phyloP scores from a whole-genome alignment of 2,888 invertebrate genomes.

The Hyppa rectilinea region DNA sequence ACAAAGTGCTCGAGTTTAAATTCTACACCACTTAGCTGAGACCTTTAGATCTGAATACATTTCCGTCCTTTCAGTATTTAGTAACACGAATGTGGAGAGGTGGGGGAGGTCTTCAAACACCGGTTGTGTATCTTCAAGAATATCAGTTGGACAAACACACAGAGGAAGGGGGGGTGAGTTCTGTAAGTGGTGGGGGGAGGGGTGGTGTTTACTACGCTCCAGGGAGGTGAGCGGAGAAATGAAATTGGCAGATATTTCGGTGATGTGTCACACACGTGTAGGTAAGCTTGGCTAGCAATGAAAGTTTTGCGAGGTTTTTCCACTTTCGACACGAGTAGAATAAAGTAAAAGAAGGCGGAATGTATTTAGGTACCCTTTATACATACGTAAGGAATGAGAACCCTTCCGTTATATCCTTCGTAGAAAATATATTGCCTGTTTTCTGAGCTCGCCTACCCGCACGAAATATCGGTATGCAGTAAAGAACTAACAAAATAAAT shows the following conservation, averaged over 20 bases:
- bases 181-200: conserved; percentile 72
- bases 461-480: conserved; percentile 67
- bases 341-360: conserved; percentile 82
- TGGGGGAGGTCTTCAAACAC: conserved; percentile 71
- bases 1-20: conserved; percentile 79
- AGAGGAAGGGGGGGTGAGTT: conserved; percentile 69
- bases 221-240: conserved; percentile 88
- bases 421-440: conserved; percentile 78
- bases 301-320: conserved; percentile 87
- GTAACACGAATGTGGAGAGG: conserved; percentile 60
- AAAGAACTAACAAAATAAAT: conserved; percentile 67
- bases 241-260: conserved; percentile 90
- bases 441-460: conserved; percentile 67
- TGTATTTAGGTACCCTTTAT: conserved; percentile 72
- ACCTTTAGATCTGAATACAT: conserved; percentile 71
- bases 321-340: conserved; percentile 83
- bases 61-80: conserved; percentile 60
- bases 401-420: conserved; percentile 67
- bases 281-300: conserved; percentile 83
- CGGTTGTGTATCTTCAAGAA: conserved; percentile 84
- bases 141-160: conserved; percentile 86
- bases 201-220: conserved; percentile 88
- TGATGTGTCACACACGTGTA: conserved; percentile 86
- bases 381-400: conserved; percentile 73
- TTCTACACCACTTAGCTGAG: conserved; percentile 72